Evolutionary conservation across 2,888 invertebrate genomes (phyloP), one percentile per base, ranked within the genome.

Genomic region (Leptura quadrifasciata): DNA sequence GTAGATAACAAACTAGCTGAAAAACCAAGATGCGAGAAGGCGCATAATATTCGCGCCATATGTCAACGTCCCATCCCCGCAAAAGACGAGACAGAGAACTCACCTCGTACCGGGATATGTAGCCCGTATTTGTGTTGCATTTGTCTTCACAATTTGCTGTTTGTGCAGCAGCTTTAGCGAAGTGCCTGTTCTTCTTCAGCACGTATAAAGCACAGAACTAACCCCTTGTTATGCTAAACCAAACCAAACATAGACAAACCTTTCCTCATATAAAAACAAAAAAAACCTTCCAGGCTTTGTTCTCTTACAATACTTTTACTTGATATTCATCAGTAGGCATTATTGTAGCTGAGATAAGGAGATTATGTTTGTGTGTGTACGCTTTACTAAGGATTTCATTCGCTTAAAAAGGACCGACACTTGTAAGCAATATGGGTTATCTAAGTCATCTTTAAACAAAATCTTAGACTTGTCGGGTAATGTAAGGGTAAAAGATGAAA

Each of bases 51-150:
- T 63, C 24, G 27, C n/a, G 17, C 39, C 57, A 39, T 69, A 64
- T 64, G 72, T 17, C 57, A 47, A 17, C 55, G 57, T 55, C 31
- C 20, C 64, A 72, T 57, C 39, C 27, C 21, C 24, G 35, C 21
- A 47, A 55, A 20, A 64, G 64, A 64, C 35, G 35, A 47, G 57
- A 64, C 57, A 39, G 39, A 72, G 57, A 57, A 18, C 61, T 15
- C 47, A 55, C 72, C 81, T 79, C 79, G 81, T 78, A 80, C 81
- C 82, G 82, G 83, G 82, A 82, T 82, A 80, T 81, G 81, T 82
- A 83, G 80, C 82, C 79, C 75, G 81, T 85, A 84, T 86, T 86
- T 85, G 85, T 83, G 76, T 84, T 84, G 81, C 83, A 86, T 86
- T 84, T 84, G 83, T 85, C 85, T 85, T 83, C 81, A 72, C 76